Conservation (phyloP, 2,113 vertebrate genomes). For the Macaca fascicularis region DNA sequence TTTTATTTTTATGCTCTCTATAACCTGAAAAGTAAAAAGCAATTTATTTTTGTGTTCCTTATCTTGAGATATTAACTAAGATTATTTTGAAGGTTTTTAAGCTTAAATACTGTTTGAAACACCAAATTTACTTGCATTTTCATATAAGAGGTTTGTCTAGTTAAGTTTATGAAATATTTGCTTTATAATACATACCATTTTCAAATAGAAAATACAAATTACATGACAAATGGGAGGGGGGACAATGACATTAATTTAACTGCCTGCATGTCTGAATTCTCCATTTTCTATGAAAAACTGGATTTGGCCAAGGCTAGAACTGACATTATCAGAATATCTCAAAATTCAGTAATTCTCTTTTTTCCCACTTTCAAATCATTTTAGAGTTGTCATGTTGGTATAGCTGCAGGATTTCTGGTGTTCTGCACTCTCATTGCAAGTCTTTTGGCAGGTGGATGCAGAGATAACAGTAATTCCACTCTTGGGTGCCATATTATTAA, state of each 20-base stretch:
- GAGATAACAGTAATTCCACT: not conserved
- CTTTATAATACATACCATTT: not conserved
- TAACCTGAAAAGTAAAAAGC: not conserved
- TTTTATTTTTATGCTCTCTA: not conserved
- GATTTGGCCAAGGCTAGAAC: not conserved
- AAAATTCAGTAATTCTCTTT: conserved; percentile 38
- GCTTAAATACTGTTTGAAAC: not conserved
- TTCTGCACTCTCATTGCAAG: not conserved
- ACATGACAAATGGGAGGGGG: not conserved
- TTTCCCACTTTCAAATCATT: conserved; percentile 6
- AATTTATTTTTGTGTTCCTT: not conserved
- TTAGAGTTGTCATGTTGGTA: not conserved
- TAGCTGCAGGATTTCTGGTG: not conserved
- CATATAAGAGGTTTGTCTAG: not conserved
- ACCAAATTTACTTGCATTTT: not conserved
- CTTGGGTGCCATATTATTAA: conserved; percentile 6
- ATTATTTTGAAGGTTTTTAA: conserved; percentile 9
- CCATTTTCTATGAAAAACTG: conserved; percentile 28
- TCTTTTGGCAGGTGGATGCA: not conserved
- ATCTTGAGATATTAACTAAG: not conserved
- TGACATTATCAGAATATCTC: conserved; percentile 46
- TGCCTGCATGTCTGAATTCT: conserved; percentile 18
- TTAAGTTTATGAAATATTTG: conserved; percentile 18
- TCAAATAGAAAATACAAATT: conserved; percentile 45
- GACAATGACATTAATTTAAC: conserved; percentile 12